phyloP scores from a whole-genome alignment of 2,113 vertebrate species.

The Alouatta palliata region DNA sequence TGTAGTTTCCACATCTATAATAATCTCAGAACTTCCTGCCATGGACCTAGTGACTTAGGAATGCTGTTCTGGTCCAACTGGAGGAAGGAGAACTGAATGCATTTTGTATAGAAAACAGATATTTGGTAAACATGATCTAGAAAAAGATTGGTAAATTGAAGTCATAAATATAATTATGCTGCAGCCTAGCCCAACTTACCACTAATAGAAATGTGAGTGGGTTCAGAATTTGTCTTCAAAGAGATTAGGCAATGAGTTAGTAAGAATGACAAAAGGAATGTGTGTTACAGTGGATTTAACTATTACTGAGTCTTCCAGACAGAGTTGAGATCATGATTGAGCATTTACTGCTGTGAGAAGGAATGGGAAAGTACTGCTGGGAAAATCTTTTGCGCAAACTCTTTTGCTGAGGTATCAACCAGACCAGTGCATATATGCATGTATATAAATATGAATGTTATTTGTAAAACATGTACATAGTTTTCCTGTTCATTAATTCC shows the following conservation, averaged over 20 bases:
- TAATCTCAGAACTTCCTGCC: constrained; percentile 4
- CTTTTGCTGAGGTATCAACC: background rate
- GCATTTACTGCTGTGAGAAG: background rate
- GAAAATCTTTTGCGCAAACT: background rate
- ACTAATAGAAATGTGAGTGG: background rate
- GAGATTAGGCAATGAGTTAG: background rate
- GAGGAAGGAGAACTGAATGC: background rate
- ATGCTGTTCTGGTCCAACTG: background rate
- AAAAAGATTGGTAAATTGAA: background rate
- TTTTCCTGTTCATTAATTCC: background rate
- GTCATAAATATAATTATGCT: background rate
- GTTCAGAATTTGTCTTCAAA: background rate
- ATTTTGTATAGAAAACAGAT: constrained; percentile 19
- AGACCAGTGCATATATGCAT: background rate
- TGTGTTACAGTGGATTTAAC: background rate
- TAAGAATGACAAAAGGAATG: background rate
- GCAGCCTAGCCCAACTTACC: background rate
- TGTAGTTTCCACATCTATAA: background rate
- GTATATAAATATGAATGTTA: background rate
- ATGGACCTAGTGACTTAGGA: background rate
- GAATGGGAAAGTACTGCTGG: background rate
- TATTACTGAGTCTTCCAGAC: background rate
- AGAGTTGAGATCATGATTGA: background rate
- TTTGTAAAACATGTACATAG: background rate
- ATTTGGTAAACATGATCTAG: background rate